Evolutionary conservation across 2,113 vertebrate genomes (phyloP).

Genomic region (Amphiprion percula): DNA sequence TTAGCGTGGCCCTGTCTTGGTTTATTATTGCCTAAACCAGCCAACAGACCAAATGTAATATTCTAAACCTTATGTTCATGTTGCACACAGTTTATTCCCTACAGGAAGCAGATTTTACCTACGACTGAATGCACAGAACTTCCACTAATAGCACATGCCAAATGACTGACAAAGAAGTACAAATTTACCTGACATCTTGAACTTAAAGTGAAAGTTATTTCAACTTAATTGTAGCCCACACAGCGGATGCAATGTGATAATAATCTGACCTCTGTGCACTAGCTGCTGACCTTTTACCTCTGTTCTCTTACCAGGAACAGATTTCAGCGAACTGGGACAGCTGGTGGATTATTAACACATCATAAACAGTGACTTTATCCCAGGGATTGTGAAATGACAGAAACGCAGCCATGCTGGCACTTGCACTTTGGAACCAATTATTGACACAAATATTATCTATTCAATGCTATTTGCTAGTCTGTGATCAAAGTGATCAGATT

Average conservation of each 20-base stretch:
- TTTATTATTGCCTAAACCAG: too few relatives aligned
- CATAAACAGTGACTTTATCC: constrained; percentile 84
- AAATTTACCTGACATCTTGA: neutral
- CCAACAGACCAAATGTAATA: too few relatives aligned
- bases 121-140: neutral
- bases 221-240: neutral
- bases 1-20: too few relatives aligned
- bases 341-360: constrained; percentile 80
- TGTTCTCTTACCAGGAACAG: constrained; percentile 46
- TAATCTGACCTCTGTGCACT: constrained; percentile 11
- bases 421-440: constrained; percentile 66
- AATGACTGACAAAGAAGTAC: neutral
- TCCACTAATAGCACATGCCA: neutral
- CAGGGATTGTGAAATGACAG: constrained; percentile 69
- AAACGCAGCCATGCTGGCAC: constrained; percentile 62
- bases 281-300: constrained; percentile 36
- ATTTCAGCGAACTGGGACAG: constrained; percentile 53
- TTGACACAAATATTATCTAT: constrained; percentile 47
- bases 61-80: neutral
- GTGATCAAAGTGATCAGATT: constrained; percentile 3
- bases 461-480: constrained; percentile 10
- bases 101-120: neutral
- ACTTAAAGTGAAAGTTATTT: constrained; percentile 17
- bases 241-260: constrained; percentile 4
- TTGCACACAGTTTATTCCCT: neutral